Evolutionary conservation across 1,140 invertebrate genomes (phyloP).

Genomic region (Maconellicoccus hirsutus): DNA sequence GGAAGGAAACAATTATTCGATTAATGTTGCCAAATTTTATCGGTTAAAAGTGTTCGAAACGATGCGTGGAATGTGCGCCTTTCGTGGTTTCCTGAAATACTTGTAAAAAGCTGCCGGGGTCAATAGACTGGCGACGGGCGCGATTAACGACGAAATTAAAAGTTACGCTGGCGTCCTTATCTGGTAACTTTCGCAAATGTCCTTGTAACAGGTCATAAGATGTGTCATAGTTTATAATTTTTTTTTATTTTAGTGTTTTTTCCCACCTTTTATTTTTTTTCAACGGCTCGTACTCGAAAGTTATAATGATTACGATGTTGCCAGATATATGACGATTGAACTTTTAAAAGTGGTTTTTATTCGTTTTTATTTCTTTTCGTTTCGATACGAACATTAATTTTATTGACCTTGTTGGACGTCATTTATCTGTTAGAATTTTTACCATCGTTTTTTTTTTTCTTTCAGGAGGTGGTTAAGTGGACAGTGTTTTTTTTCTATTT

Average conservation of each 20-base stretch:
- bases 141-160: not conserved
- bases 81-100: not conserved
- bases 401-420: not conserved
- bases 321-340: not conserved
- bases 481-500: not conserved
- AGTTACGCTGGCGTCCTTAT: not conserved
- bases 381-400: not conserved
- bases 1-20: not conserved
- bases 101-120: not conserved
- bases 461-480: not conserved
- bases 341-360: not conserved
- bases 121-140: not conserved
- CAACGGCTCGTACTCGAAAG: not conserved
- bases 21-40: constrained; percentile 5
- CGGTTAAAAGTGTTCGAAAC: not conserved
- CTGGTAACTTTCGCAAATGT: not conserved
- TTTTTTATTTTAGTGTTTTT: no score
- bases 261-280: no score
- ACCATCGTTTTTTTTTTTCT: no score
- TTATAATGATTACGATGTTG: not conserved
- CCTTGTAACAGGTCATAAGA: constrained; percentile 3
- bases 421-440: not conserved
- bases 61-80: not conserved
- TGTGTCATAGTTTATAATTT: not conserved
- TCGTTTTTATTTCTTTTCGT: not conserved